These are phyloP conservation scores for Drosophila paranaensis DNA, from an alignment of 2,888 invertebrate genomes.

Conservation along the genomic window DNA sequence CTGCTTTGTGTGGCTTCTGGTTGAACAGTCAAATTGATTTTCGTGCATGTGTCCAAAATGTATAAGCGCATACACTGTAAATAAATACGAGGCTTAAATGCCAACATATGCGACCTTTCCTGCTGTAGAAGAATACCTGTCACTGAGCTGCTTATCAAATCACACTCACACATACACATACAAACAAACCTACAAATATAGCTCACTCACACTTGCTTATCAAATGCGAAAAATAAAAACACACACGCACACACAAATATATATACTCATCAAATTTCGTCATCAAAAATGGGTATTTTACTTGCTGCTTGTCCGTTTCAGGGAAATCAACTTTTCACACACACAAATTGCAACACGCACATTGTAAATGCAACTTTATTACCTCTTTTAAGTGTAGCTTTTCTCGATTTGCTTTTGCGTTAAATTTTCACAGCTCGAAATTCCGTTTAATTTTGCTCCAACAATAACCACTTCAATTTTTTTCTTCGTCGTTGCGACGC, in stretches of 20 bases:
- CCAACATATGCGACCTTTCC: conserved; percentile 68
- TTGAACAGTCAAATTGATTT: conserved; percentile 52
- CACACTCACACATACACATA: conserved; percentile 22
- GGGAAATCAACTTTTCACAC: conserved; percentile 71
- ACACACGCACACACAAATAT: conserved; percentile 31
- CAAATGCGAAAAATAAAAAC: conserved; percentile 64
- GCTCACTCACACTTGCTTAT: conserved; percentile 60
- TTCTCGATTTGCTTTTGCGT: conserved; percentile 57
- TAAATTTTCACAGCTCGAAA: conserved; percentile 56
- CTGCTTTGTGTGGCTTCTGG: conserved; percentile 58
- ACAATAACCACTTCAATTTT: conserved; percentile 47
- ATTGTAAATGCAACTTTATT: conserved; percentile 56
- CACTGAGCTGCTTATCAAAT: conserved; percentile 54
- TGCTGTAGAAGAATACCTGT: conserved; percentile 21
- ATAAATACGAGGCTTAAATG: conserved; percentile 56
- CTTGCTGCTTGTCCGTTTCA: conserved; percentile 55
- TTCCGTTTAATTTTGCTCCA: conserved; percentile 55
- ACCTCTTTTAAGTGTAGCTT: conserved; percentile 69
- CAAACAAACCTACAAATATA: conserved; percentile 9
- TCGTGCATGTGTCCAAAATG: conserved; percentile 40
- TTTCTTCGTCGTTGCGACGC: conserved; percentile 47
- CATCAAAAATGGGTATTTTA: conserved; percentile 67
- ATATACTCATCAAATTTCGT: conserved; percentile 61
- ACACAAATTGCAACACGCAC: conserved; percentile 27
- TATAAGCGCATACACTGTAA: conserved; percentile 36